Percentiles rank a stretch among this genome's conserved stretches.
These are phyloP conservation scores for Myotis planiceps DNA, from an alignment of 2,797 vertebrate genomes.

Conservation along the genomic window DNA sequence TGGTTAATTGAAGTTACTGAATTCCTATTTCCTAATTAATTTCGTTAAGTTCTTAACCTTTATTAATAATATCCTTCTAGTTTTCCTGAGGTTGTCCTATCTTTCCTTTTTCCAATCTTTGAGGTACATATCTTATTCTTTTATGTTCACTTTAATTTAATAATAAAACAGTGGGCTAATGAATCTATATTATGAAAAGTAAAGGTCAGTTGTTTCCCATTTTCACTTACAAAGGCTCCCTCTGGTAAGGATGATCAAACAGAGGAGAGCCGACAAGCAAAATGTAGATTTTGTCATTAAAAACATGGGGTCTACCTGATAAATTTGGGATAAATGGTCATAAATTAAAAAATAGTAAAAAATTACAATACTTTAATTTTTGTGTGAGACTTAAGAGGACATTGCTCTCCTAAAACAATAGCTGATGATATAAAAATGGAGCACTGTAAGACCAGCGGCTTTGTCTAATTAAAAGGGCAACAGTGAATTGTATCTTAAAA, in stretches of 20 bases:
- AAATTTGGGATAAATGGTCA: neutral
- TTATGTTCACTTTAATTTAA: conserved; percentile 22
- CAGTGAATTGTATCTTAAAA: neutral
- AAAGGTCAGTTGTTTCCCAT: neutral
- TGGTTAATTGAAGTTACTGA: conserved; percentile 24
- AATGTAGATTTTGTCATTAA: conserved; percentile 21
- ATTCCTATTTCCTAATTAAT: conserved; percentile 42
- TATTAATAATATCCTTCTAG: neutral
- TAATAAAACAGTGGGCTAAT: neutral
- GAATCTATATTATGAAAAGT: neutral
- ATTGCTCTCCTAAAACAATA: neutral
- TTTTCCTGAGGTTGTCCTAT: conserved; percentile 11
- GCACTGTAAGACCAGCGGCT: neutral
- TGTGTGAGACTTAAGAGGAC: neutral
- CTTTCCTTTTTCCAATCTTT: neutral
- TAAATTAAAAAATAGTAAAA: neutral
- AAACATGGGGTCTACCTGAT: neutral
- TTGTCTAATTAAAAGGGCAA: neutral
- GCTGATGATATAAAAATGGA: neutral
- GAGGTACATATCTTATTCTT: conserved; percentile 10
- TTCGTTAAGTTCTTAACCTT: neutral
- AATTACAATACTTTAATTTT: neutral
- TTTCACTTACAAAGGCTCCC: neutral
- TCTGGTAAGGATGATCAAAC: neutral
- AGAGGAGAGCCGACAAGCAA: neutral